Percentiles rank a stretch among this genome's conserved stretches.
Conservation (phyloP, 2,888 invertebrate species). For the Lithophane socia region DNA sequence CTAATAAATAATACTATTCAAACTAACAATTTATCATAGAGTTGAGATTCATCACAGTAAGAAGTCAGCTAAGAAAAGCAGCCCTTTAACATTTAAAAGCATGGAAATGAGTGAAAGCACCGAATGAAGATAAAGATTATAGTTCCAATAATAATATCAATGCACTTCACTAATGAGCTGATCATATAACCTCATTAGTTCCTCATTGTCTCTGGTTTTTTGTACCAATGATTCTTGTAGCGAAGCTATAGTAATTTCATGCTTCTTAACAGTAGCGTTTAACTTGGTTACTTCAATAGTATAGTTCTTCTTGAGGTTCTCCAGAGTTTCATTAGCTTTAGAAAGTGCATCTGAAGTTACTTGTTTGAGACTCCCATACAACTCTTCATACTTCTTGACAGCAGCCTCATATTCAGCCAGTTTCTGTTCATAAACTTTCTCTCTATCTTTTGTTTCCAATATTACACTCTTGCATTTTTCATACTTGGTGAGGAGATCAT, state of each 20-base stretch:
- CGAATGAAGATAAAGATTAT: constrained; percentile 45
- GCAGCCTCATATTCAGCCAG: constrained; percentile 93
- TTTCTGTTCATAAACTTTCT: constrained; percentile 92
- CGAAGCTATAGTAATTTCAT: constrained; percentile 96
- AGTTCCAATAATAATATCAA: constrained; percentile 58
- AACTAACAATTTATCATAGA: constrained; percentile 66
- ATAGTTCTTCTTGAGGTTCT: constrained; percentile 92
- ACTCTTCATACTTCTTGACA: constrained; percentile 93
- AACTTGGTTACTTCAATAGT: constrained; percentile 95
- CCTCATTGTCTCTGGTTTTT: constrained; percentile 96
- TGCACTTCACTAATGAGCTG: constrained; percentile 94
- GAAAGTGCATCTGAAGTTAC: constrained; percentile 96
- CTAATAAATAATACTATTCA: constrained; percentile 65
- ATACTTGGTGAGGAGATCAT: constrained; percentile 91
- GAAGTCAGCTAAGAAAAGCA: constrained; percentile 63
- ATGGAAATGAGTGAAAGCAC: constrained; percentile 57
- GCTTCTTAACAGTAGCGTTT: constrained; percentile 96
- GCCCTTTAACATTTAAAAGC: constrained; percentile 36
- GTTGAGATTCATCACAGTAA: constrained; percentile 76
- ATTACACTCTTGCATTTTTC: constrained; percentile 92
- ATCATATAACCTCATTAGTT: constrained; percentile 97
- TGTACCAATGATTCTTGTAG: constrained; percentile 95
- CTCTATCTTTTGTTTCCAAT: constrained; percentile 89
- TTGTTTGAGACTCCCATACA: constrained; percentile 95
- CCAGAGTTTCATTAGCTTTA: constrained; percentile 94